Conservation (phyloP, 2,113 vertebrate genomes). For the Periophthalmodon schlosseri region DNA sequence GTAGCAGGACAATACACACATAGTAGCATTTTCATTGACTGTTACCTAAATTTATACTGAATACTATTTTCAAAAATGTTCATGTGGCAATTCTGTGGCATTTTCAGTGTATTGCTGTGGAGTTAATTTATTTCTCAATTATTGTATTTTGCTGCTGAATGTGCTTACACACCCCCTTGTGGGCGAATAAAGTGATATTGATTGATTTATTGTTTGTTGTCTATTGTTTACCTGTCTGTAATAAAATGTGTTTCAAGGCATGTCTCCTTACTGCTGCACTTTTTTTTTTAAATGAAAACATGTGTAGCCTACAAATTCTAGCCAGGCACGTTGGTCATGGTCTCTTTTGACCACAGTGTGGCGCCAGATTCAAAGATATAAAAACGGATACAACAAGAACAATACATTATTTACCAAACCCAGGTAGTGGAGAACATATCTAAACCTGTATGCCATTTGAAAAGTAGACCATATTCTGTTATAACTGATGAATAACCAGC, state of each 20-base stretch:
- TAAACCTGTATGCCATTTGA: not conserved
- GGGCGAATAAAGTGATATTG: no score
- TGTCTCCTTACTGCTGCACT: not conserved
- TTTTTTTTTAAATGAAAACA: not conserved
- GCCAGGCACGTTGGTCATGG: not conserved
- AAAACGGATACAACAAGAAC: not conserved
- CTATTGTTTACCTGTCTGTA: not conserved
- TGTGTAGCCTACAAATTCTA: not conserved
- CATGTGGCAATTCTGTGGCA: not conserved
- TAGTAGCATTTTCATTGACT: not conserved
- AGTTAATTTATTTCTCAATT: not conserved
- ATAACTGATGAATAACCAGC: not conserved
- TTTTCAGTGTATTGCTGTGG: not conserved
- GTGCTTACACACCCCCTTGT: no score
- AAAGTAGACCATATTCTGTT: not conserved
- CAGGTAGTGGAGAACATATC: not conserved
- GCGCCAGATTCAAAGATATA: constrained; percentile 28
- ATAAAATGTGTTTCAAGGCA: not conserved
- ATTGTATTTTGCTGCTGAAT: no score
- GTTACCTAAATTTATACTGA: not conserved
- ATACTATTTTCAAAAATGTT: not conserved
- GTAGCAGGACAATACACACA: constrained; percentile 13
- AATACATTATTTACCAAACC: not conserved
- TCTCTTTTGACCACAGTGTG: constrained; percentile 47
- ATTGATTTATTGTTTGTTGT: no score